These are phyloP conservation scores for Pterophyllum scalare DNA, from an alignment of 2,113 vertebrate species.

Conservation along the genomic window DNA sequence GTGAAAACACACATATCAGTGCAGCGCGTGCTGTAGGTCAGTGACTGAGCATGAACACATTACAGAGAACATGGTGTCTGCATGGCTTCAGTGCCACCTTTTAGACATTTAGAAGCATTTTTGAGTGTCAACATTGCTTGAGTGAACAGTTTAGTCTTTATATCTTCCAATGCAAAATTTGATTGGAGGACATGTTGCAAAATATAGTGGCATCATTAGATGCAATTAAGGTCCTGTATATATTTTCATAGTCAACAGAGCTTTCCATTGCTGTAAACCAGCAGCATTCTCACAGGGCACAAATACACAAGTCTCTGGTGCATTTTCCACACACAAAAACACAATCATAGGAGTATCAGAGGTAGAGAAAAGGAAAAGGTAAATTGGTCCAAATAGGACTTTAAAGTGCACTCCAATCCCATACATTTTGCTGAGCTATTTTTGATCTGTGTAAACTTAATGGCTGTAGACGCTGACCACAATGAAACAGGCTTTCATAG, in stretches of 20 bases:
- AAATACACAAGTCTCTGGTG: constrained; percentile 7
- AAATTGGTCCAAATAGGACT: constrained; percentile 55
- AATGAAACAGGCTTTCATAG: constrained; percentile 60
- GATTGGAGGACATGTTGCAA: too few species aligned
- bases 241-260: background rate
- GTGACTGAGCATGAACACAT: too few species aligned
- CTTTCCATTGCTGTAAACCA: background rate
- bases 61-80: too few species aligned
- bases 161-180: background rate
- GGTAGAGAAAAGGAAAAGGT: constrained; percentile 13
- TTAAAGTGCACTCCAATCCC: constrained; percentile 60
- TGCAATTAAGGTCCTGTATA: background rate
- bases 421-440: constrained; percentile 50
- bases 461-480: constrained; percentile 51
- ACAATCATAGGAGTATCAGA: constrained; percentile 36
- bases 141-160: too few species aligned
- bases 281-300: constrained; percentile 20
- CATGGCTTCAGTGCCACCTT: too few species aligned
- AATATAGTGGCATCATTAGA: background rate
- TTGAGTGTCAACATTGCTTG: too few species aligned
- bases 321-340: constrained; percentile 46
- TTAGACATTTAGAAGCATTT: too few species aligned
- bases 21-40: too few species aligned
- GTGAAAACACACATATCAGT: background rate
- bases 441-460: constrained; percentile 63